These are phyloP conservation scores for Muscina levida DNA, from an alignment of 2,888 invertebrate genomes.

Conservation along the genomic window DNA sequence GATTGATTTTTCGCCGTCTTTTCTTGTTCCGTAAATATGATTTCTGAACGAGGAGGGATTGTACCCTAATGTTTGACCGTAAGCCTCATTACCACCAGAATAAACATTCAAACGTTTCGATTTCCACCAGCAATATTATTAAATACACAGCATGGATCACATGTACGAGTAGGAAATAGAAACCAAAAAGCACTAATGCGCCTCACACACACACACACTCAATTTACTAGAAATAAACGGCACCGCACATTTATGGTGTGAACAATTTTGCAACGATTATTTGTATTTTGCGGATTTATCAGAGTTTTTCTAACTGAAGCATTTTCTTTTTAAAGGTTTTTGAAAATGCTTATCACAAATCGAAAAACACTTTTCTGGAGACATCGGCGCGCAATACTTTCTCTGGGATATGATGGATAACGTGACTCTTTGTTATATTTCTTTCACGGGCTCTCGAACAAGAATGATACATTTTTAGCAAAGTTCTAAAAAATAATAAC, in stretches of 20 bases:
- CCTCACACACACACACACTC: conserved; percentile 13
- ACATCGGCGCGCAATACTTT: conserved; percentile 19
- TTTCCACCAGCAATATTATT: conserved; percentile 7
- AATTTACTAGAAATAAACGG: background rate
- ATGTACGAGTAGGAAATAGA: conserved; percentile 42
- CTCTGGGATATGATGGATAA: background rate
- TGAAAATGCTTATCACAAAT: conserved; percentile 37
- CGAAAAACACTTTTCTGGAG: conserved; percentile 31
- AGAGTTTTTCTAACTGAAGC: conserved; percentile 41
- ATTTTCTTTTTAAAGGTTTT: conserved; percentile 48
- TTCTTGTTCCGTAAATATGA: conserved; percentile 18
- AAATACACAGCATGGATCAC: conserved; percentile 45
- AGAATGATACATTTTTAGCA: conserved; percentile 9
- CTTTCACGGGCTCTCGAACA: conserved; percentile 7
- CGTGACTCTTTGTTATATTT: background rate
- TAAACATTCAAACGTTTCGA: conserved; percentile 16
- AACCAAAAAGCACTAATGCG: conserved; percentile 33
- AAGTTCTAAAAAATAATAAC: conserved; percentile 17
- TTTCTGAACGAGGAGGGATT: background rate
- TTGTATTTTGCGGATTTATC: conserved; percentile 1
- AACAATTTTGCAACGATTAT: background rate
- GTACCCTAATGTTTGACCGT: background rate
- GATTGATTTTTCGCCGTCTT: conserved; percentile 50
- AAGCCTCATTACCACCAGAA: background rate
- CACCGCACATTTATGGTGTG: no score